These are phyloP conservation scores for Maccullochella peelii DNA, from an alignment of 2,113 vertebrate species.

Conservation along the genomic window DNA sequence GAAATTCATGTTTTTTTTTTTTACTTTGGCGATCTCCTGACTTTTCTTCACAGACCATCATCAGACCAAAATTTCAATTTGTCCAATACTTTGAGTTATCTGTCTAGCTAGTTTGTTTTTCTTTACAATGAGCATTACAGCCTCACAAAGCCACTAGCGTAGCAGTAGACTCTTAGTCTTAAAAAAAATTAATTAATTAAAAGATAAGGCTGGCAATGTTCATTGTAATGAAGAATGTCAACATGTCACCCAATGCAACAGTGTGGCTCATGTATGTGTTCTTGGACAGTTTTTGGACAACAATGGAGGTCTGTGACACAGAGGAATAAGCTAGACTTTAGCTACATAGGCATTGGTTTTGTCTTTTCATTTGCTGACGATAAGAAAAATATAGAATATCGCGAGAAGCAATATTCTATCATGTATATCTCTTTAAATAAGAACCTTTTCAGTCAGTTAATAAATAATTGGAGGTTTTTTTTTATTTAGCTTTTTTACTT, in stretches of 20 bases:
- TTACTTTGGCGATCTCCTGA: too few relatives aligned
- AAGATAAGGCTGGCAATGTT: too few relatives aligned
- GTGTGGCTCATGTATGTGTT: background rate
- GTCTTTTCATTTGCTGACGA: background rate
- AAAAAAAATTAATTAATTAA: too few relatives aligned
- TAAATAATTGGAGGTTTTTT: background rate
- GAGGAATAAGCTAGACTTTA: background rate
- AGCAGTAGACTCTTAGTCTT: too few relatives aligned
- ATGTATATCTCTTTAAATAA: background rate
- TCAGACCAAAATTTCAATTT: too few relatives aligned
- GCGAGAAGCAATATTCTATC: background rate
- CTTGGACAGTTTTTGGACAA: background rate
- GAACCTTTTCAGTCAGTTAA: conserved; percentile 16
- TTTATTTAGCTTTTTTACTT: background rate
- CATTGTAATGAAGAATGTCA: background rate
- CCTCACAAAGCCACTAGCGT: too few relatives aligned
- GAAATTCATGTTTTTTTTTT: too few relatives aligned
- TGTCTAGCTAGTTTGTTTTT: too few relatives aligned
- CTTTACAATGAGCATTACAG: too few relatives aligned
- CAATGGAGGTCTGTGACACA: background rate
- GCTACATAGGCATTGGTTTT: background rate
- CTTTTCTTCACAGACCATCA: too few relatives aligned
- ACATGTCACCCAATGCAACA: background rate
- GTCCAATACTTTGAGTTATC: too few relatives aligned
- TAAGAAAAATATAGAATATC: background rate